These are phyloP conservation scores for Myrmecophaga tridactyla DNA, from an alignment of 2,113 vertebrate genomes.

Conservation along the genomic window DNA sequence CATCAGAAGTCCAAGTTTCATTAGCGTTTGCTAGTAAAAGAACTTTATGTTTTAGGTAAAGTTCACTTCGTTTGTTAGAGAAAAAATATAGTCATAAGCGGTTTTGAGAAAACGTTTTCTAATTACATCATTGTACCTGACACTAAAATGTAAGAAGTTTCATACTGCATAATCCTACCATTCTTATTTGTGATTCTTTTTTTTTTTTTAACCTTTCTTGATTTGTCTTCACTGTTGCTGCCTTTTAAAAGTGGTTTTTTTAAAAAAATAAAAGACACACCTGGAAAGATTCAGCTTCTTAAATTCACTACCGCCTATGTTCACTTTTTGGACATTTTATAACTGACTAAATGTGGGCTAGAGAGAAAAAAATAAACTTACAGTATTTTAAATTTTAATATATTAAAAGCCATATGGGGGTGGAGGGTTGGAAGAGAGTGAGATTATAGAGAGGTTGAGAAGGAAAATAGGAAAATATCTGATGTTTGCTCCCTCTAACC, in stretches of 20 bases:
- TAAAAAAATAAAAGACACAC: background rate
- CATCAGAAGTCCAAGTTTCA: background rate
- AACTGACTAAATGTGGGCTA: background rate
- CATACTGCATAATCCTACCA: background rate
- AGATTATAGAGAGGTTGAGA: background rate
- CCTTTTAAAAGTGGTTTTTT: background rate
- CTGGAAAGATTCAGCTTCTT: background rate
- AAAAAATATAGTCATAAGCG: background rate
- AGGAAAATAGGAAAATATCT: background rate
- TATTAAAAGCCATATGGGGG: background rate
- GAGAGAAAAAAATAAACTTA: background rate
- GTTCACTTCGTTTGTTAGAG: background rate
- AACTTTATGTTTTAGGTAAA: background rate
- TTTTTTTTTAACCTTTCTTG: background rate
- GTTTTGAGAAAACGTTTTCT: background rate
- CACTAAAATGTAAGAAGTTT: background rate
- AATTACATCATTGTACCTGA: background rate
- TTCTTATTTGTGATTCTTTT: conserved; percentile 6
- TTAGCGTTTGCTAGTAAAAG: background rate
- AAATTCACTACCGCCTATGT: background rate
- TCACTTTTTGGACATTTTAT: background rate
- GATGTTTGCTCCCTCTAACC: background rate
- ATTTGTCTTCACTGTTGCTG: background rate
- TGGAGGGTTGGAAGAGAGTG: background rate
- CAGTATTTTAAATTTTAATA: conserved; percentile 28